Evolutionary conservation across 2,888 invertebrate genomes (phyloP).

Genomic region (Achlya flavicornis): DNA sequence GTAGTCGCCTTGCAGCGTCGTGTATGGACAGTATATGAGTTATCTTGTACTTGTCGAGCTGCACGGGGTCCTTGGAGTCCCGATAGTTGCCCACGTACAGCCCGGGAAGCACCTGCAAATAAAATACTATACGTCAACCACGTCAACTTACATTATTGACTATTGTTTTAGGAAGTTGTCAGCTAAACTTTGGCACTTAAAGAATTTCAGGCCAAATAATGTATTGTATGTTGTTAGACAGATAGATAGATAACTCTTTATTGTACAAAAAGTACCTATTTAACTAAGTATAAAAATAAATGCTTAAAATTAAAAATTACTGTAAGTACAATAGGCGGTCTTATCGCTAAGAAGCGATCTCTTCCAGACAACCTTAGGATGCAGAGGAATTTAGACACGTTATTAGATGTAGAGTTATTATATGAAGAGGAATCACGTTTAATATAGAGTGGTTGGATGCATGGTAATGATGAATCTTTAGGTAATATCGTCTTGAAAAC

Average conservation of each 20-base stretch:
- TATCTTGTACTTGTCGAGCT: slow-evolving; percentile 94
- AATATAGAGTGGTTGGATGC: slow-evolving; percentile 9
- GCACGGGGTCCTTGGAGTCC: slow-evolving; percentile 96
- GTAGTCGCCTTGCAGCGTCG: slow-evolving; percentile 94
- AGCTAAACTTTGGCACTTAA: not conserved
- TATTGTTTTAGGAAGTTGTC: not conserved
- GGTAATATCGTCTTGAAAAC: not conserved
- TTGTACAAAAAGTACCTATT: no score
- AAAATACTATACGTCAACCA: slow-evolving; percentile 17
- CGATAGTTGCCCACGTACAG: slow-evolving; percentile 98
- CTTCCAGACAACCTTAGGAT: no score
- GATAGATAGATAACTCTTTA: no score
- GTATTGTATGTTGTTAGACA: no score
- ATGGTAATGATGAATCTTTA: not conserved
- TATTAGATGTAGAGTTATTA: no score
- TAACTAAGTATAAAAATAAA: no score
- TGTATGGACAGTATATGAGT: slow-evolving; percentile 98
- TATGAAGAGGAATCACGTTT: slow-evolving; percentile 17
- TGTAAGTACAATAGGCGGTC: no score
- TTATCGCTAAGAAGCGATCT: no score
- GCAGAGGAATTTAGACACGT: no score
- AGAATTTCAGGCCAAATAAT: slow-evolving; percentile 25
- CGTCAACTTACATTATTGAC: not conserved
- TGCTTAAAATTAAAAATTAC: no score
- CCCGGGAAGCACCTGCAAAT: slow-evolving; percentile 93